Evolutionary conservation across 53 echinoderm and acorn worm species (phyloP).

Genomic region (Temnopleurus reevesii): DNA sequence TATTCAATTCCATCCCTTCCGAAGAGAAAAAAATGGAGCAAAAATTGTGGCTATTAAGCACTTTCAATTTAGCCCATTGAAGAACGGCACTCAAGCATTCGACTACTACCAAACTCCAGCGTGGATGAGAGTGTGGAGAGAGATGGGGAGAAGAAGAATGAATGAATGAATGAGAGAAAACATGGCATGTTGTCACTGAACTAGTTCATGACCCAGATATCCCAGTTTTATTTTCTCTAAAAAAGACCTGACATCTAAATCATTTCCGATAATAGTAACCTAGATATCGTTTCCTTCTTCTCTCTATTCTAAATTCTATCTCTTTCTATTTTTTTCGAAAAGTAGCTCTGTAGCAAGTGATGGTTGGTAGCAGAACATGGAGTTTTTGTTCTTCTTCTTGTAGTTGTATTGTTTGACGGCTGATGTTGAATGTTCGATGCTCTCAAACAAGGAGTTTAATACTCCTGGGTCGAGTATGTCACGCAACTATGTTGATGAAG

Average conservation of each 20-base stretch:
- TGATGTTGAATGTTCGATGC: conserved; percentile 45
- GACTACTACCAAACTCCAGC: conserved; percentile 27
- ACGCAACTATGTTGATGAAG: conserved; percentile 42
- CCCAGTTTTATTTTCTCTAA: conserved; percentile 43
- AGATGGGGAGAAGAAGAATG: background rate
- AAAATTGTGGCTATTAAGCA: conserved; percentile 56
- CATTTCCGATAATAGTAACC: conserved; percentile 62
- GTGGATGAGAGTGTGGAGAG: background rate
- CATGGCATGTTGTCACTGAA: conserved; percentile 61
- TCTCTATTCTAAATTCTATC: too few species aligned
- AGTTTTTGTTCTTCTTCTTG: background rate
- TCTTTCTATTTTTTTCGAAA: conserved; percentile 17
- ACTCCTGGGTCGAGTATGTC: conserved; percentile 53
- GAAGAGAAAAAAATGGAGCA: conserved; percentile 1
- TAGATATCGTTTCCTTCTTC: conserved; percentile 59
- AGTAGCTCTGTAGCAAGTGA: background rate
- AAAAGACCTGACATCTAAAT: conserved; percentile 59
- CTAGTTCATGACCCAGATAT: conserved; percentile 61
- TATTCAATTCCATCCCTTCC: conserved; percentile 47
- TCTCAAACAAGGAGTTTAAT: conserved; percentile 31
- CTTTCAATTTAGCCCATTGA: conserved; percentile 54
- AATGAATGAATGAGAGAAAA: conserved; percentile 9
- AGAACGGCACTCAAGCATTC: conserved; percentile 49
- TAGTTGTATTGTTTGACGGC: background rate
- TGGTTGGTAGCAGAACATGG: conserved; percentile 17